Base-by-base conservation (phyloP, 2,797 vertebrate genomes). In the Glyptemys insculpta region DNA sequence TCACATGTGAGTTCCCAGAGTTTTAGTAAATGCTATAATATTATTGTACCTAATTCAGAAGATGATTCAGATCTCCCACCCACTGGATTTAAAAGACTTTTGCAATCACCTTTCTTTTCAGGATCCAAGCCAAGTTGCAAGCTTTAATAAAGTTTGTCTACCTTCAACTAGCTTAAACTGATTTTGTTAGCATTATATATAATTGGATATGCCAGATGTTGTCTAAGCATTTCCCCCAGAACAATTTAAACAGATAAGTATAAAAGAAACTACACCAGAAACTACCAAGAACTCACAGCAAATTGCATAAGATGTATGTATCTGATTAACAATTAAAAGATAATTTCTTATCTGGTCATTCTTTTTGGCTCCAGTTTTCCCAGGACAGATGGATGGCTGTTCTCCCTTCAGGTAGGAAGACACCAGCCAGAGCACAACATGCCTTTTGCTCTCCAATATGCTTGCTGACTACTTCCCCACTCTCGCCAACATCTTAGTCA, bases 191-290 rank as follows among this genome's bases (percentile, higher is more conserved):
- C 92, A 92, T n/a, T 21, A 76, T 88, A 83, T 2, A 5, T 89
- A 91, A 91, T 8, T 86, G 85, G 25, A 68, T 80, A 65, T 83
- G 47, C 41, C 47, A 90, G 44, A 62, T 57, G 5, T 88, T 91
- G 41, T 84, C 54, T 79, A 79, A 92, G 27, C 37, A 91, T 94
- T 96, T 94, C 52, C 56, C 23, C 79, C 49, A 50, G 34, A 57
- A 91, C 8, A 87, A 23, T 74, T 78, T 90, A 91, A 91, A 68
- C 19, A 85, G n/a, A 47, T 78, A 78, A 83, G 50, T 49, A 84
- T 37, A 14, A 65, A 72, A 84, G n/a, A 50, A 5, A 54, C n/a
- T 54, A 19, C 50, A 47, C 85, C 83, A 96, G 54, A 56, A 56
- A 56, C 54, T 81, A 53, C 7, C 80, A 93, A 65, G 41, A 90